Base-by-base conservation (phyloP, 2,888 invertebrate species). In the Tiliacea aurago region DNA sequence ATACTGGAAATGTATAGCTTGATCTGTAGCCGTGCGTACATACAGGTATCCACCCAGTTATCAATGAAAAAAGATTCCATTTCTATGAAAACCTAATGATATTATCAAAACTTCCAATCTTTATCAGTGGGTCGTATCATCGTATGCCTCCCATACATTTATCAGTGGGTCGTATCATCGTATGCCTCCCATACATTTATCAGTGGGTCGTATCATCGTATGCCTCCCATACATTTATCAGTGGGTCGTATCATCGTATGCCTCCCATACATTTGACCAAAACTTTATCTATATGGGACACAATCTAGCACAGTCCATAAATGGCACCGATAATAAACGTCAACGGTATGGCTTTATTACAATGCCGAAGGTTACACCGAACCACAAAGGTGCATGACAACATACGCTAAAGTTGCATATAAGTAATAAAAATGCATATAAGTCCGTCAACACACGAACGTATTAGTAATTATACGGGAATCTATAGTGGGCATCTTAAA, bases 281-380 rank as follows among this genome's bases (percentile, higher is more conserved):
- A 58, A 28, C 28, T 53, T 83, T 83, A 84, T 77, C 80, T 84
- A 75, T 73, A 56, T 65, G 68, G 73, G 67, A 45, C 70, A 55
- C 49, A 69, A 62, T 69, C 33, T 62, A 63, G 33, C 55, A 41
- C 70, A 55, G 20, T 6, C 47, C 71, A 71, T 80, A 71, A 64
- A 75, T 70, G 53, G 62, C 65, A 41, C 61, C 70, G 80, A 78
- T 67, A 73, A 66, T 73, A 73, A 55, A 47, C 65, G 59, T 20
- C 62, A 41, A 47, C 43, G 58, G 72, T 65, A 76, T 75, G 53
- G 47, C 45, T 73, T 59, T 65, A 68, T n/a, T 51, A 86, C 72
- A 77, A 81, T 73, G 23, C 53, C 49, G 78, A 79, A 79, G 76
- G 79, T 49, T 75, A 59, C 53, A 72, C 67, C 51, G 66, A 61